A percentile compares a stretch with the other conserved stretches of the same genome.
Conservation (phyloP, 1,140 invertebrate genomes). For the Agraylea sexmaculata region DNA sequence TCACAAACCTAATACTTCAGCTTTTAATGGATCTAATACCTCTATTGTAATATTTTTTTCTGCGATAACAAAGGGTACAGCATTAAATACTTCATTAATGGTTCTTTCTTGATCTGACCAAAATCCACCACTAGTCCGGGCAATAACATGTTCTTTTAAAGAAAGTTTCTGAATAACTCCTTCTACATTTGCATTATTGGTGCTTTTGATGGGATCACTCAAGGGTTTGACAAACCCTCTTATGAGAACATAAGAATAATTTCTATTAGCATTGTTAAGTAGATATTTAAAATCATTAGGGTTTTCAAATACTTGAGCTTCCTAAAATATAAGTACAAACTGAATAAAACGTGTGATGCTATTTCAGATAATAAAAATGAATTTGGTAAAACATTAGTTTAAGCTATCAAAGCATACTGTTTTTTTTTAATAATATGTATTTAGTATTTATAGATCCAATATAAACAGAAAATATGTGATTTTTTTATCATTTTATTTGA, state of each 20-base stretch:
- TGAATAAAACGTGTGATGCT: too few species aligned
- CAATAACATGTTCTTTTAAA: conserved; percentile 65
- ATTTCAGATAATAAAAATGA: too few species aligned
- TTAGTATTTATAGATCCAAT: too few species aligned
- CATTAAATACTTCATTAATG: conserved; percentile 59
- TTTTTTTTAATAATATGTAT: too few species aligned
- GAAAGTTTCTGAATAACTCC: conserved; percentile 60
- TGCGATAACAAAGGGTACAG: conserved; percentile 60
- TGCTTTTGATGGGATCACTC: conserved; percentile 56
- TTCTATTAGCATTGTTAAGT: conserved; percentile 43
- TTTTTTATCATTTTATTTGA: too few species aligned
- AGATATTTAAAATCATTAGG: not conserved
- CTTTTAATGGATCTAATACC: conserved; percentile 56
- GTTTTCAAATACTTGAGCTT: conserved; percentile 48
- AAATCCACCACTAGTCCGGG: conserved; percentile 61
- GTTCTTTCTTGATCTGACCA: conserved; percentile 66
- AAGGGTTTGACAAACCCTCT: conserved; percentile 59
- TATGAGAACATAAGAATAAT: conserved; percentile 57
- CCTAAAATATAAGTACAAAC: conserved; percentile 29
- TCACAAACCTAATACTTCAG: conserved; percentile 50
- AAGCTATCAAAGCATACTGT: too few species aligned
- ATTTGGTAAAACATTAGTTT: too few species aligned
- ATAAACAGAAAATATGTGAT: too few species aligned
- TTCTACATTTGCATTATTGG: conserved; percentile 52
- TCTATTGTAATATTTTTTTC: conserved; percentile 51